These are phyloP conservation scores for Poecilobothrus nobilitatus DNA, from an alignment of 2,888 invertebrate species.

Conservation along the genomic window DNA sequence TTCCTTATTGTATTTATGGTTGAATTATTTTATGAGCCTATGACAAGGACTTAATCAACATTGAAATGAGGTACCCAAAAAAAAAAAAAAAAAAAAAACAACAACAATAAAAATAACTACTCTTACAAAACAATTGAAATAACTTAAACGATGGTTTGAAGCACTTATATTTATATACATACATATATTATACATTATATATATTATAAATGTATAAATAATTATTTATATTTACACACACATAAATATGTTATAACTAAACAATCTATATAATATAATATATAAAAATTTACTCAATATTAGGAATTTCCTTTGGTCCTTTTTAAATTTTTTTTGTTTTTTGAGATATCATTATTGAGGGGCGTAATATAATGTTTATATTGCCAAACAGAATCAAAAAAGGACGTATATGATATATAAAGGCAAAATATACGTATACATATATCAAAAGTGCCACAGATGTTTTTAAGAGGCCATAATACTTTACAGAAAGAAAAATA, in stretches of 20 bases:
- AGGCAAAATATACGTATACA: not conserved
- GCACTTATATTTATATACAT: not conserved
- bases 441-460: conserved; percentile 12
- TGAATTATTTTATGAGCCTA: conserved; percentile 16
- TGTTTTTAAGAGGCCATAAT: conserved; percentile 15
- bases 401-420: not conserved
- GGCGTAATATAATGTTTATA: not conserved
- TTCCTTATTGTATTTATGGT: conserved; percentile 16
- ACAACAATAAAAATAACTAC: not conserved
- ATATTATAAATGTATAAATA: not conserved
- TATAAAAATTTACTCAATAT: too few species aligned
- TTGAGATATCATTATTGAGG: not conserved
- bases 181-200: not conserved
- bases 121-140: not conserved
- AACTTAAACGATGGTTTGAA: not conserved
- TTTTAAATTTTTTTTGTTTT: not conserved
- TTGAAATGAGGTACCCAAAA: conserved; percentile 7
- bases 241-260: too few species aligned
- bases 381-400: not conserved
- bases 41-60: conserved; percentile 17
- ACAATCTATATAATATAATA: too few species aligned
- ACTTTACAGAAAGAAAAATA: conserved; percentile 2
- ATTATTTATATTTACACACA: too few species aligned
- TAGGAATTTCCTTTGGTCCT: not conserved
- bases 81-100: not conserved